These are phyloP conservation scores for Allygus modestus DNA, from an alignment of 2,888 invertebrate species.

Conservation along the genomic window DNA sequence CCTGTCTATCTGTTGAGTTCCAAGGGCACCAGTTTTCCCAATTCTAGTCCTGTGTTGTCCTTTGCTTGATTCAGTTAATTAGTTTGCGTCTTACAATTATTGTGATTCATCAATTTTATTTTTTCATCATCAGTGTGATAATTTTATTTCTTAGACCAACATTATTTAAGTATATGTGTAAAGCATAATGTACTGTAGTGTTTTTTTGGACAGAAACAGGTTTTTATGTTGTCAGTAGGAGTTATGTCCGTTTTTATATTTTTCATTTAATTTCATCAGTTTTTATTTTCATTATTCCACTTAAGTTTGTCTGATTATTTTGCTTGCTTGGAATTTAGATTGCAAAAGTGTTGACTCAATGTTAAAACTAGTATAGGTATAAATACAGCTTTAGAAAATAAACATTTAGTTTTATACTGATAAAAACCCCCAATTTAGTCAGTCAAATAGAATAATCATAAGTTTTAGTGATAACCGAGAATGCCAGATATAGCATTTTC, in stretches of 20 bases:
- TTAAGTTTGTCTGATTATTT: slow-evolving; percentile 41
- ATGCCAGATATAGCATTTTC: not conserved
- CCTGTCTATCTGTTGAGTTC: not conserved
- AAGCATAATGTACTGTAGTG: slow-evolving; percentile 6
- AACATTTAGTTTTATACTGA: not conserved
- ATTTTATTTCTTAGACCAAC: slow-evolving; percentile 9
- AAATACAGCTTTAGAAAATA: slow-evolving; percentile 1
- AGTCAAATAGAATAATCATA: not conserved
- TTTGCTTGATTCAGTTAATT: slow-evolving; percentile 33
- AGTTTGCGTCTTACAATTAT: slow-evolving; percentile 34
- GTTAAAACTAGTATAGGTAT: slow-evolving; percentile 7
- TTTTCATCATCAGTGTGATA: slow-evolving; percentile 12
- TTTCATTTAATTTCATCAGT: slow-evolving; percentile 27
- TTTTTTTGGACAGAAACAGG: not conserved
- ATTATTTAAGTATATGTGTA: slow-evolving; percentile 19
- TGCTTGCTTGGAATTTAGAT: slow-evolving; percentile 34
- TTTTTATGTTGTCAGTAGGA: slow-evolving; percentile 13
- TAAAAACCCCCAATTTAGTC: not conserved
- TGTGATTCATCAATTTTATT: slow-evolving; percentile 33
- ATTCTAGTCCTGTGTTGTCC: slow-evolving; percentile 10
- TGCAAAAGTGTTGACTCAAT: slow-evolving; percentile 16
- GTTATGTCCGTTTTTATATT: slow-evolving; percentile 28
- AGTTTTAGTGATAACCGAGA: not conserved
- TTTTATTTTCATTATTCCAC: slow-evolving; percentile 34
- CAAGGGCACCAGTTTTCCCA: slow-evolving; percentile 7